phyloP scores from a whole-genome alignment of 2,797 vertebrate species.

The Pachyuromys duprasi region DNA sequence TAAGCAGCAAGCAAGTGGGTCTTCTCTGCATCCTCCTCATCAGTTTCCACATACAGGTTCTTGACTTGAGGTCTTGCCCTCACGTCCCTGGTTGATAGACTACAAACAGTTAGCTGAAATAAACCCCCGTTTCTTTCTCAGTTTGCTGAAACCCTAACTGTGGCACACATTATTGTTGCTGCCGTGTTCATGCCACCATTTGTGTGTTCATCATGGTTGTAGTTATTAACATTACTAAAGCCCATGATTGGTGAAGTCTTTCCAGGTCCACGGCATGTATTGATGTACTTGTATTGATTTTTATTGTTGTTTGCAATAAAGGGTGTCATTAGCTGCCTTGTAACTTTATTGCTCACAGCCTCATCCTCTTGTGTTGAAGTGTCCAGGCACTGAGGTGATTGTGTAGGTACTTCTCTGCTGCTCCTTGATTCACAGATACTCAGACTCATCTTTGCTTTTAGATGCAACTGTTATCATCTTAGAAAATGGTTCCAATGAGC shows the following conservation, averaged over 20 bases:
- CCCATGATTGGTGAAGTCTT: not conserved
- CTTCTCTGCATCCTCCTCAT: not conserved
- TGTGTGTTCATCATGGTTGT: rapidly evolving
- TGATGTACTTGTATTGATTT: no score
- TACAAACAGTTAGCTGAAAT: not conserved
- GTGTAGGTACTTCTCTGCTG: not conserved
- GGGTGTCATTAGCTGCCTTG: not conserved
- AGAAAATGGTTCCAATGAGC: not conserved
- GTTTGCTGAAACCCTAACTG: not conserved
- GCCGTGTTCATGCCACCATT: no score
- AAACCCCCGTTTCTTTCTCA: not conserved
- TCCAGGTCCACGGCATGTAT: not conserved
- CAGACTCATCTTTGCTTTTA: not conserved
- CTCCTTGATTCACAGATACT: not conserved
- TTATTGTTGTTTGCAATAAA: not conserved
- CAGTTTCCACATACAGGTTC: not conserved
- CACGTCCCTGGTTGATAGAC: not conserved
- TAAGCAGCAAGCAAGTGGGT: no score
- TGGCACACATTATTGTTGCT: no score
- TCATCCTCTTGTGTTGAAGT: not conserved
- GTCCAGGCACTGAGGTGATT: not conserved
- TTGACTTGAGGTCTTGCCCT: not conserved
- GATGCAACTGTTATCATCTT: not conserved
- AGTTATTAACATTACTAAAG: no score
- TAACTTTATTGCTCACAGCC: not conserved